These are phyloP conservation scores for Channa striata DNA, from an alignment of 2,797 vertebrate species.

Conservation along the genomic window DNA sequence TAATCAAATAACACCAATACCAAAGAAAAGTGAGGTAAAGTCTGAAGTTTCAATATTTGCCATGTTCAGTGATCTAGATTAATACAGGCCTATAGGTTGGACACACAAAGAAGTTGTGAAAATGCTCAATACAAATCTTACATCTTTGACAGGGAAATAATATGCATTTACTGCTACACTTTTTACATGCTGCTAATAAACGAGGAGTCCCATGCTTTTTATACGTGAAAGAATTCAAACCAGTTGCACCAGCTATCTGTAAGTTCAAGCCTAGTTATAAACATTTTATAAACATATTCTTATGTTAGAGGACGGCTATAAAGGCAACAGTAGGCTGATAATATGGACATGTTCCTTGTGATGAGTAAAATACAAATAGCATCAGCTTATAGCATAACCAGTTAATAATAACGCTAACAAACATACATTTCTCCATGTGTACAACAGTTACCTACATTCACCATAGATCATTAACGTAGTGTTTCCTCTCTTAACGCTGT, in stretches of 20 bases:
- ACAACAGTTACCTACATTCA: not conserved
- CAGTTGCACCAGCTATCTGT: slow-evolving; percentile 27
- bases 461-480: not conserved
- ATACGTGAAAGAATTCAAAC: not conserved
- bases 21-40: slow-evolving; percentile 71
- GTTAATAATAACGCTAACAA: not conserved
- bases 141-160: slow-evolving; percentile 38
- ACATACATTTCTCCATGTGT: not conserved
- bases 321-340: not conserved
- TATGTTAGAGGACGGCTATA: too few species aligned
- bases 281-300: not conserved
- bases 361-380: not conserved
- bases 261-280: not conserved
- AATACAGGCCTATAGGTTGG: slow-evolving; percentile 41
- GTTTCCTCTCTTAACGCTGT: not conserved
- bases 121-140: slow-evolving; percentile 31
- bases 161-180: slow-evolving; percentile 11
- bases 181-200: not conserved
- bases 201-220: slow-evolving; percentile 1
- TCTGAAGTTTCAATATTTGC: slow-evolving; percentile 66
- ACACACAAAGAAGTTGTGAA: slow-evolving; percentile 32
- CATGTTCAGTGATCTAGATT: slow-evolving; percentile 47
- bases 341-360: not conserved
- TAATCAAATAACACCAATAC: slow-evolving; percentile 50
- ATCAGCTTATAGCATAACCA: too few species aligned